phyloP scores from a whole-genome alignment of 2,113 vertebrate genomes.

The Probosciger aterrimus region DNA sequence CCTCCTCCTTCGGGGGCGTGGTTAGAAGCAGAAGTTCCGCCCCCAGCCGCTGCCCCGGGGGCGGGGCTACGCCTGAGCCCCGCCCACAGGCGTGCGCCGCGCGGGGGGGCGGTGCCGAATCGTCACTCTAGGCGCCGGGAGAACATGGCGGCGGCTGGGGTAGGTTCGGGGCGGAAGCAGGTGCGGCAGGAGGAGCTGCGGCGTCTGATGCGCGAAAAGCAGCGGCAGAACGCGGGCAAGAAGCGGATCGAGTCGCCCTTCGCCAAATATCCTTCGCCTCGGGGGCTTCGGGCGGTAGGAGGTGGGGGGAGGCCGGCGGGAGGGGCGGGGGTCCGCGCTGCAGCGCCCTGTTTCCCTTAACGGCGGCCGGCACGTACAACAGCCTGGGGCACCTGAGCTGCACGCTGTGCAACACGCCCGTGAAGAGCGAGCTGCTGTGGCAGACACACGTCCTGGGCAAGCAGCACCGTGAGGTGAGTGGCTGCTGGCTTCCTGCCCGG shows the following conservation, averaged over 20 bases:
- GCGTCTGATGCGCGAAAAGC: slow-evolving; percentile 89
- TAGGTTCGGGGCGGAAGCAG: slow-evolving; percentile 69
- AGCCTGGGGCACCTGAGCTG: slow-evolving; percentile 88
- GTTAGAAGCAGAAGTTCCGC: background rate
- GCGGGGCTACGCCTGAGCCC: background rate
- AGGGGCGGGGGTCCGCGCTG: background rate
- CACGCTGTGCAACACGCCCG: slow-evolving; percentile 80
- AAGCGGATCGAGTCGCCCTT: slow-evolving; percentile 91
- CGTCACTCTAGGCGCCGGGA: background rate
- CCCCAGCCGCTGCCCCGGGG: background rate
- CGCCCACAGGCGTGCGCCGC: background rate
- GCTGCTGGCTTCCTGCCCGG: background rate
- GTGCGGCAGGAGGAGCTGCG: slow-evolving; percentile 92
- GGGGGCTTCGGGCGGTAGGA: background rate
- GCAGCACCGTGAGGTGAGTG: slow-evolving; percentile 85
- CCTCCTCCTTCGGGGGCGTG: no score
- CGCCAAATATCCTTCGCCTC: slow-evolving; percentile 76
- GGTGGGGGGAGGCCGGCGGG: background rate
- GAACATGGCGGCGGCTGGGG: slow-evolving; percentile 55
- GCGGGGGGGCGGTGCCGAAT: no score
- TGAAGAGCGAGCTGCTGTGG: slow-evolving; percentile 92
- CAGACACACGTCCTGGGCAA: slow-evolving; percentile 89
- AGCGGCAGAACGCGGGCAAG: slow-evolving; percentile 78
- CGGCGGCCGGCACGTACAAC: slow-evolving; percentile 78
- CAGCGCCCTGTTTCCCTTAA: slow-evolving; percentile 44